Percentiles rank a stretch among this genome's conserved stretches.
Conservation (phyloP, 2,888 invertebrate species). For the Aporophyla lueneburgensis region DNA sequence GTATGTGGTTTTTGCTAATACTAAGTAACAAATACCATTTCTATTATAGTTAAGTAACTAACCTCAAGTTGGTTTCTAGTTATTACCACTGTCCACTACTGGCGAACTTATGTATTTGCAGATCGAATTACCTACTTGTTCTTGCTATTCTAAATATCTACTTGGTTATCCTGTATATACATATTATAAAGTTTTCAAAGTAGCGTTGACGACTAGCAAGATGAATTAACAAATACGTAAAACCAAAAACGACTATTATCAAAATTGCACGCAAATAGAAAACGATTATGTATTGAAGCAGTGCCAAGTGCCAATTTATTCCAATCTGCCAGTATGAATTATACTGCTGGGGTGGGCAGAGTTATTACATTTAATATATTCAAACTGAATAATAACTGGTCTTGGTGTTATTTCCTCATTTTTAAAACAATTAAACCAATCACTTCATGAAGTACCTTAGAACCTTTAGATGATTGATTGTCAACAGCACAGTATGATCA, state of each 20-base stretch:
- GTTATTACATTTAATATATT: slow-evolving; percentile 69
- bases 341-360: slow-evolving; percentile 67
- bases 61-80: slow-evolving; percentile 52
- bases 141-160: neutral
- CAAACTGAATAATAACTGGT: slow-evolving; percentile 54
- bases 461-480: slow-evolving; percentile 17
- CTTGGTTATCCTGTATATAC: neutral
- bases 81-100: slow-evolving; percentile 50
- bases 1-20: slow-evolving; percentile 30
- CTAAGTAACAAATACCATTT: slow-evolving; percentile 48
- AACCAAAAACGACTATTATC: slow-evolving; percentile 16
- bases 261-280: slow-evolving; percentile 50
- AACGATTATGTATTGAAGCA: slow-evolving; percentile 73
- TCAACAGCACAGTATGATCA: slow-evolving; percentile 8
- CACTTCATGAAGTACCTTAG: slow-evolving; percentile 1
- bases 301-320: slow-evolving; percentile 79
- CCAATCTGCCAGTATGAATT: slow-evolving; percentile 39
- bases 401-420: slow-evolving; percentile 35
- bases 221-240: neutral
- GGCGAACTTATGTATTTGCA: slow-evolving; percentile 31
- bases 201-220: neutral
- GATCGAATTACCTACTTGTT: slow-evolving; percentile 34
- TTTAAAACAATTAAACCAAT: slow-evolving; percentile 33
- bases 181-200: neutral
- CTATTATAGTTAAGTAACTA: slow-evolving; percentile 43